These are phyloP conservation scores for Torymus tubicola DNA, from an alignment of 2,888 invertebrate genomes.

Conservation along the genomic window DNA sequence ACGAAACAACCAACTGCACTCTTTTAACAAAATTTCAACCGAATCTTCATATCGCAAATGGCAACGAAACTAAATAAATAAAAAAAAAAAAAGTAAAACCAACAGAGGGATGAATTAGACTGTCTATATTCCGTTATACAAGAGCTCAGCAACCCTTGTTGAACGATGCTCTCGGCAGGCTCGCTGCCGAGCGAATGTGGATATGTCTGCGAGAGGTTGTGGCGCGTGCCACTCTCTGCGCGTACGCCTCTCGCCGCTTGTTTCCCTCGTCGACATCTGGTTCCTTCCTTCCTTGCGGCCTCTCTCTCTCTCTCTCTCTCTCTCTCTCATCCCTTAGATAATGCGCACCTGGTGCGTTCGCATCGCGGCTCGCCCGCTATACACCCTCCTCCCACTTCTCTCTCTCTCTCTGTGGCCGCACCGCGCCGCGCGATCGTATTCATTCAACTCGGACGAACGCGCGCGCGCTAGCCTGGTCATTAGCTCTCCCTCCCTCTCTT, in stretches of 20 bases:
- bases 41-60: neutral
- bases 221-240: constrained; percentile 39
- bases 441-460: constrained; percentile 18
- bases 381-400: constrained; percentile 56
- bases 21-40: neutral
- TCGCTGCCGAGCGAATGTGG: neutral
- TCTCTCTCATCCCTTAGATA: constrained; percentile 71
- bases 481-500: neutral
- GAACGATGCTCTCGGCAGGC: constrained; percentile 30
- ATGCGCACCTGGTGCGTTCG: constrained; percentile 69
- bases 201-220: constrained; percentile 28
- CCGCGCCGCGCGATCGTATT: constrained; percentile 16
- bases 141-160: too few species aligned
- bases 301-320: neutral
- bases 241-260: constrained; percentile 13
- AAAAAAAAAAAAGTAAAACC: too few species aligned
- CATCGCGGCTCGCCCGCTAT: constrained; percentile 55
- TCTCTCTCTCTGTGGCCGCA: constrained; percentile 59
- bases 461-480: constrained; percentile 17
- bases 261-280: constrained; percentile 72
- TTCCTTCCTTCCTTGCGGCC: constrained; percentile 63
- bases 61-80: too few species aligned
- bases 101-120: too few species aligned
- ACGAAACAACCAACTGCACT: neutral
- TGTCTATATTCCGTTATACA: too few species aligned